Evolutionary conservation across 2,113 vertebrate species (phyloP), one percentile per base, ranked within the genome.

Genomic region (Caranx ignobilis): DNA sequence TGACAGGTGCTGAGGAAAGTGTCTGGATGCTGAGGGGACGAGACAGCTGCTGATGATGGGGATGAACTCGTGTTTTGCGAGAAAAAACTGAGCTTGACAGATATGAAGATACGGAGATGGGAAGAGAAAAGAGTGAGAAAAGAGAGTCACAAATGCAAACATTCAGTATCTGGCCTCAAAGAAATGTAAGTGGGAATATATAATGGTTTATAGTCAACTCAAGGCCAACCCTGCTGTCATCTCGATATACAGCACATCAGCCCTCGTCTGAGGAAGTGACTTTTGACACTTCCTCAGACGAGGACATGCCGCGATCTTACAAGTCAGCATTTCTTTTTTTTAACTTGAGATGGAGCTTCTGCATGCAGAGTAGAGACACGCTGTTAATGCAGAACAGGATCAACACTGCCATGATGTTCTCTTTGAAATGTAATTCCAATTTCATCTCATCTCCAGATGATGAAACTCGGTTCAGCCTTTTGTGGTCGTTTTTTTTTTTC

Each of bases 271-370:
- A 79, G 81, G 83, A 88, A 87, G 85, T 54, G 64, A 68, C 81
- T 55, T 77, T 67, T 81, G 79, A 71, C 76, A 64, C 45, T 32
- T 45, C 2, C 26, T 26, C 26, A 26, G 26, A 26, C 26, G 31
- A 54, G 21, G 19, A 35, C 43, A 60, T 4, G 54, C 74, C 71
- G 75, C 59, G 35, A 66, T n/a, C 34, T 13, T 4, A 69, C 37
- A n/a, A 68, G 82, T 91, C 86, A 84, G 89, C 87, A 10, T 52
- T 78, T 84, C 56, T 81, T 79, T 84, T 84, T 84, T 87, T 77
- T 78, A 48, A 68, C 64, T 52, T 35, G 13, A 41, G 39, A 71
- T 39, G 43, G 35, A 32, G 18, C 75, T 50, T 77, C 83, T 85
- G 71, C 71, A 82, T 71, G 66, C 62, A 76, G 32, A 83, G 63